phyloP scores from a whole-genome alignment of 2,888 invertebrate genomes.

The Pristionchus exspectatus region DNA sequence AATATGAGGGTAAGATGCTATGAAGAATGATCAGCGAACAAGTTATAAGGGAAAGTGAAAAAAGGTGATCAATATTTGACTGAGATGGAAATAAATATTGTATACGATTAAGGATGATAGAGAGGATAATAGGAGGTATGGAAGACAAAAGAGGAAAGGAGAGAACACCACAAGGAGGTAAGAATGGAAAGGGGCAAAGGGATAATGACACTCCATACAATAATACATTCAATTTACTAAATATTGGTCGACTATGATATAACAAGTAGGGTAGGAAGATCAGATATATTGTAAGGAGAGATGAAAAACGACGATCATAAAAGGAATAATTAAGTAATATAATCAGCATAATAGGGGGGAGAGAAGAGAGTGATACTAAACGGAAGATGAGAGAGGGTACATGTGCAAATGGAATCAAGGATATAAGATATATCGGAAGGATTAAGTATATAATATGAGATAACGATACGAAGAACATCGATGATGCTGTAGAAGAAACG shows the following conservation, averaged over 20 bases:
- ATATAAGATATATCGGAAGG: slow-evolving; percentile 36
- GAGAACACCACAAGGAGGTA: slow-evolving; percentile 43
- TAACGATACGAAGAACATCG: slow-evolving; percentile 7
- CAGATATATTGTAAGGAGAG: slow-evolving; percentile 8
- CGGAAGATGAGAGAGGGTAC: not conserved
- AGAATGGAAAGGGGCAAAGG: slow-evolving; percentile 39
- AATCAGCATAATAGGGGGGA: not conserved
- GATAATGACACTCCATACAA: slow-evolving; percentile 11
- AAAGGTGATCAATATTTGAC: not conserved
- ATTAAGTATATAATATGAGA: slow-evolving; percentile 20
- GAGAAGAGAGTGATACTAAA: not conserved
- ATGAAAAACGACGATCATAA: slow-evolving; percentile 38
- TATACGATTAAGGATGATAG: not conserved
- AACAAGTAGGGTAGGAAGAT: not conserved
- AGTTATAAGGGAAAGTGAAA: slow-evolving; percentile 30
- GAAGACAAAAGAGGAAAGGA: slow-evolving; percentile 22
- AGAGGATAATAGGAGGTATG: slow-evolving; percentile 18
- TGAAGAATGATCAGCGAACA: not conserved
- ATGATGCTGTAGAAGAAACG: not conserved
- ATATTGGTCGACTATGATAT: not conserved
- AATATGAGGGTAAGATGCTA: not conserved
- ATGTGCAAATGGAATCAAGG: not conserved
- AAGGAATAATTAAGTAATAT: not conserved
- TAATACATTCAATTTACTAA: not conserved
- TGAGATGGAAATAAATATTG: not conserved